phyloP scores from a whole-genome alignment of 2,797 vertebrate species.

The Botia kubotai region DNA sequence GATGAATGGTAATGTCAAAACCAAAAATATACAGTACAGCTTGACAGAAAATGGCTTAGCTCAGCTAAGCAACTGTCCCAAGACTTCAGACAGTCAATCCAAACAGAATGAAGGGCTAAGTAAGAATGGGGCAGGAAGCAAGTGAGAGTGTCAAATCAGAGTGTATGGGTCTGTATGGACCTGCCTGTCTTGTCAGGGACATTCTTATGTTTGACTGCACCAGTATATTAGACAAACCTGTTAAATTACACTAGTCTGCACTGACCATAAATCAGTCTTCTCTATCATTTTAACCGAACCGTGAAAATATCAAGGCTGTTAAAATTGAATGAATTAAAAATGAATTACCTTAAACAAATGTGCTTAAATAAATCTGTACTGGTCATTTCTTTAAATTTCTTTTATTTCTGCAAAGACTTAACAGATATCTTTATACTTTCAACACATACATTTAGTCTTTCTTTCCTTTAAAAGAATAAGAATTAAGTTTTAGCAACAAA shows the following conservation, averaged over 20 bases:
- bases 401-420: background rate
- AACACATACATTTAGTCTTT: no score
- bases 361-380: background rate
- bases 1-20: constrained; percentile 38
- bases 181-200: no score
- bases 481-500: background rate
- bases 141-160: background rate
- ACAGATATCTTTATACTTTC: no score
- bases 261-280: background rate
- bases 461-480: no score
- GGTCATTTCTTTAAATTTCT: background rate
- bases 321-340: background rate
- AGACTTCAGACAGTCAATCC: background rate
- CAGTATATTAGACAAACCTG: background rate
- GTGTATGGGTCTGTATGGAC: background rate
- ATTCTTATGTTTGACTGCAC: no score
- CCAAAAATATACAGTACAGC: constrained; percentile 26
- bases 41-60: constrained; percentile 27
- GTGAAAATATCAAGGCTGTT: background rate
- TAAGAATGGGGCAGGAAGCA: background rate
- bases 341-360: background rate
- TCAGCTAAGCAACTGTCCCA: constrained; percentile 26
- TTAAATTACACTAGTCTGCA: background rate
- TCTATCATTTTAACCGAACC: background rate
- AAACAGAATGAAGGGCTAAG: constrained; percentile 7